phyloP scores from a whole-genome alignment of 2,797 vertebrate genomes.

The Cuniculus paca region DNA sequence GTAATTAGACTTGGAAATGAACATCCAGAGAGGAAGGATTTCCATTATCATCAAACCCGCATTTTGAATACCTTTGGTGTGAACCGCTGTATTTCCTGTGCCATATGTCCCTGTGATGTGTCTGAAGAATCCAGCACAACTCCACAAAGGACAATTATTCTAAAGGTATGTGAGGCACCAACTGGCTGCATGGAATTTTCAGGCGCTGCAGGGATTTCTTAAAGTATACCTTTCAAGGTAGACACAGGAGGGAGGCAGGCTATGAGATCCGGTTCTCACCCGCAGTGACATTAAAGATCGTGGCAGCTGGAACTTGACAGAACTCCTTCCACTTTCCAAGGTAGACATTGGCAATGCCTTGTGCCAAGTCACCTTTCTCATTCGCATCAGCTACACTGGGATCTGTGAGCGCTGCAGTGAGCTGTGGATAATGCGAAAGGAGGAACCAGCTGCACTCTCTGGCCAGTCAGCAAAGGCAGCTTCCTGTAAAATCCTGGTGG shows the following conservation, averaged over 20 bases:
- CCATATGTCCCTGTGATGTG: background rate
- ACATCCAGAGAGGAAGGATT: constrained; percentile 12
- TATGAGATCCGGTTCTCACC: background rate
- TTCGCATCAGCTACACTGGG: background rate
- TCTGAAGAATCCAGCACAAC: background rate
- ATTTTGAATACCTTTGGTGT: constrained; percentile 2
- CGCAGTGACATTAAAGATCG: background rate
- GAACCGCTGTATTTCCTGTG: background rate
- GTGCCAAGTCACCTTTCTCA: background rate
- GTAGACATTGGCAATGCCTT: accelerated
- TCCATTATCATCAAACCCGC: background rate
- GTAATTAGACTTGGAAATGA: constrained; percentile 40
- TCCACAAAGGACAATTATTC: background rate
- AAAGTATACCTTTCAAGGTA: constrained; percentile 32
- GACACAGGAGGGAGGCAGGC: background rate
- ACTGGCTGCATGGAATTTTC: background rate
- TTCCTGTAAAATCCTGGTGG: background rate
- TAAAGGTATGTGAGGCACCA: background rate
- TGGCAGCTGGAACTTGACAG: background rate
- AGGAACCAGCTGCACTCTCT: background rate
- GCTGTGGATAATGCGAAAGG: background rate
- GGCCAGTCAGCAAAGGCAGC: background rate
- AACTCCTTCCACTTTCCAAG: background rate
- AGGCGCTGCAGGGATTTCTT: background rate
- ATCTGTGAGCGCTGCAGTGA: background rate